Evolutionary conservation across 2,797 vertebrate genomes (phyloP).

Genomic region (Rhinatrema bivittatum): DNA sequence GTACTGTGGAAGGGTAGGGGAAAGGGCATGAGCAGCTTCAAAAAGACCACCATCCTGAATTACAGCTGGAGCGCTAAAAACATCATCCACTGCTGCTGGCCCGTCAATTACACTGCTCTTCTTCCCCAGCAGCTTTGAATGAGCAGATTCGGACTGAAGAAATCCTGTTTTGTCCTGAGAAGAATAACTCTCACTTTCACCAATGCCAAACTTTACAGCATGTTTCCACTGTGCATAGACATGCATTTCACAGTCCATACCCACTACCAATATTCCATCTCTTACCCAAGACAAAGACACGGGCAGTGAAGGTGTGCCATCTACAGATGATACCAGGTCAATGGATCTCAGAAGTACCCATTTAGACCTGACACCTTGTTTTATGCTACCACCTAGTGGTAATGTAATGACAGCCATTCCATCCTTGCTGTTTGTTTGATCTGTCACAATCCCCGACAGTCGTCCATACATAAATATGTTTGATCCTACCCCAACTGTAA

Average conservation of each 20-base stretch:
- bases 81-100: slow-evolving; percentile 71
- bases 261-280: slow-evolving; percentile 93
- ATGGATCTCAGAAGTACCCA: slow-evolving; percentile 91
- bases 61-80: slow-evolving; percentile 77
- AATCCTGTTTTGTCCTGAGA: slow-evolving; percentile 61
- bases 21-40: slow-evolving; percentile 91
- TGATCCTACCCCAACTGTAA: slow-evolving; percentile 92
- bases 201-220: slow-evolving; percentile 69
- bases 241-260: slow-evolving; percentile 98
- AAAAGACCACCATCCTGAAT: slow-evolving; percentile 94
- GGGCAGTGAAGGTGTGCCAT: slow-evolving; percentile 89
- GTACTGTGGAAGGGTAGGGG: slow-evolving; percentile 93
- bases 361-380: slow-evolving; percentile 90
- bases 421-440: slow-evolving; percentile 87
- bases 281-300: slow-evolving; percentile 96
- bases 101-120: slow-evolving; percentile 78
- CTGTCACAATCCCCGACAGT: slow-evolving; percentile 89
- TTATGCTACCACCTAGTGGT: slow-evolving; percentile 95
- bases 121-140: slow-evolving; percentile 48
- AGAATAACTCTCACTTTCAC: slow-evolving; percentile 54
- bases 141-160: not conserved
- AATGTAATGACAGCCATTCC: slow-evolving; percentile 89
- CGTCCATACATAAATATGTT: slow-evolving; percentile 97
- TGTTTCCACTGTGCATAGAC: slow-evolving; percentile 97
- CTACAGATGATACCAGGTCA: slow-evolving; percentile 87